Percentiles rank a stretch among this genome's conserved stretches.
These are phyloP conservation scores for Axea sp. DNA, from an alignment of 2,888 invertebrate genomes.

Conservation along the genomic window DNA sequence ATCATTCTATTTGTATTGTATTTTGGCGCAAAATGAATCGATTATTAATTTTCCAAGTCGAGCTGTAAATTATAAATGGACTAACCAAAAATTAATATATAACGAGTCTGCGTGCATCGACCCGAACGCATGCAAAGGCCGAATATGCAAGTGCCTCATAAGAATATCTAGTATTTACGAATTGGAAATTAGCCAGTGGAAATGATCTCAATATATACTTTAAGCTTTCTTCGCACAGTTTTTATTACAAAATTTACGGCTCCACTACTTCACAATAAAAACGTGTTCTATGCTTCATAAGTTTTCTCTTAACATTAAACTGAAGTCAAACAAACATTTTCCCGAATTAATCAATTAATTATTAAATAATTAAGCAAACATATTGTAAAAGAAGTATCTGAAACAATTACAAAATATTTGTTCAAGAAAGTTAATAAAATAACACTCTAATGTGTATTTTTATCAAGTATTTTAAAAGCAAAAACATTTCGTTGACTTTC, in stretches of 20 bases:
- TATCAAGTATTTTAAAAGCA: too few species aligned
- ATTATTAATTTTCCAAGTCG: conserved; percentile 33
- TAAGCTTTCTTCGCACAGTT: conserved; percentile 63
- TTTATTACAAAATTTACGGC: conserved; percentile 34
- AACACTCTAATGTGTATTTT: too few species aligned
- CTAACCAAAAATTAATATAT: conserved; percentile 45
- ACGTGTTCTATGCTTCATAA: not conserved
- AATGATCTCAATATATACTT: conserved; percentile 60
- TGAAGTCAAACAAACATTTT: conserved; percentile 5
- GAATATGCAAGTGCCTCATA: conserved; percentile 48
- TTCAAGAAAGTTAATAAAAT: too few species aligned
- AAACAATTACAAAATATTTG: too few species aligned
- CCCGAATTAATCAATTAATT: too few species aligned
- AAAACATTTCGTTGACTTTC: too few species aligned
- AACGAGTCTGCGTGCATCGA: conserved; percentile 45
- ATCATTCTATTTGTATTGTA: too few species aligned
- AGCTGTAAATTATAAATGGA: conserved; percentile 44
- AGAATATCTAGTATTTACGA: conserved; percentile 52
- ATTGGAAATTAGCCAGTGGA: conserved; percentile 57
- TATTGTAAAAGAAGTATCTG: too few species aligned
- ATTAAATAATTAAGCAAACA: too few species aligned
- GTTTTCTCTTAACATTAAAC: conserved; percentile 4
- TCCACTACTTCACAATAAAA: conserved; percentile 30
- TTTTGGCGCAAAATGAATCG: too few species aligned
- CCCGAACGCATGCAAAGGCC: conserved; percentile 41